These are phyloP conservation scores for Steinernema feltiae DNA, from an alignment of 1,140 invertebrate genomes.

Conservation along the genomic window DNA sequence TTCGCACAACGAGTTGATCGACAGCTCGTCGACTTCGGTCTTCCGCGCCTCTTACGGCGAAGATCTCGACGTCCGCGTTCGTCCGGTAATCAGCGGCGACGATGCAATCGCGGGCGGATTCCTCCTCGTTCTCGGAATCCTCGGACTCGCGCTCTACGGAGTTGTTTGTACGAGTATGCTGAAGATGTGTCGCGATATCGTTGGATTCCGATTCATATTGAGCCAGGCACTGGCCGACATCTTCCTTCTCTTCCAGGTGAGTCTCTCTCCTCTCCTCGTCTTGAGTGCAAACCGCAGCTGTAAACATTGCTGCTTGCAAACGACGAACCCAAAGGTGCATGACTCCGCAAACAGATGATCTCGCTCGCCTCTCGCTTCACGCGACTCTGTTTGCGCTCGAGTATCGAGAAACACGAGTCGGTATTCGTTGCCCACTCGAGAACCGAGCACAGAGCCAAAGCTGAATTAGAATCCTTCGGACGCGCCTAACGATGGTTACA, in stretches of 20 bases:
- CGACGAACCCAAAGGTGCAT: not conserved
- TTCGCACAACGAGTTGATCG: not conserved
- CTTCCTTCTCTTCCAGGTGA: constrained; percentile 31
- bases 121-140: constrained; percentile 13
- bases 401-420: no score
- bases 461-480: no score
- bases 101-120: constrained; percentile 20
- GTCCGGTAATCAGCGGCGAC: not conserved
- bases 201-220: constrained; percentile 38
- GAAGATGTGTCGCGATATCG: constrained; percentile 38
- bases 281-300: not conserved
- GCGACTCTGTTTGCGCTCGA: no score
- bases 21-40: not conserved
- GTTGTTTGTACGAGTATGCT: constrained; percentile 22
- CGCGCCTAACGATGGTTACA: not conserved
- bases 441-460: no score
- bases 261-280: not conserved
- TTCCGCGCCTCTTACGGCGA: no score
- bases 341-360: no score
- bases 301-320: not conserved
- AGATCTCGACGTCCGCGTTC: constrained; percentile 7
- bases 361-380: no score
- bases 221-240: constrained; percentile 35
- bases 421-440: no score
- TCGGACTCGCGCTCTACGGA: constrained; percentile 20